phyloP scores from a whole-genome alignment of 2,113 vertebrate species.

The Bubo bubo region DNA sequence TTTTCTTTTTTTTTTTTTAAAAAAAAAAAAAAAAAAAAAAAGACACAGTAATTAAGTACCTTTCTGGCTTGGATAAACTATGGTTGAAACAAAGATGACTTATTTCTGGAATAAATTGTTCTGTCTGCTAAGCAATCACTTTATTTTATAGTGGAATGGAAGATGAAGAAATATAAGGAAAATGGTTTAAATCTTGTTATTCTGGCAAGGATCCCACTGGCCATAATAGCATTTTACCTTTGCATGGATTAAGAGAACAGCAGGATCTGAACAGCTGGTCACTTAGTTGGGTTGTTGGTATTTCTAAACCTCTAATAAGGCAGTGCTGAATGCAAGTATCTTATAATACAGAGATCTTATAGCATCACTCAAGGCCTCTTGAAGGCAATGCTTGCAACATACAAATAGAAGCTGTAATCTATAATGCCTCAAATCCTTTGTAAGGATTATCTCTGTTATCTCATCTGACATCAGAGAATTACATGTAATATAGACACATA shows the following conservation, averaged over 20 bases:
- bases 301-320: slow-evolving; percentile 2
- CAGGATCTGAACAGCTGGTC: slow-evolving; percentile 3
- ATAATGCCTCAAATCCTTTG: slow-evolving; percentile 52
- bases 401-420: slow-evolving; percentile 7
- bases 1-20: fast-evolving
- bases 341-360: slow-evolving; percentile 7
- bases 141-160: background rate
- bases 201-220: background rate
- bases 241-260: background rate
- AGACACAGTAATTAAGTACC: background rate
- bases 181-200: background rate
- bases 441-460: slow-evolving; percentile 60
- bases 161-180: background rate
- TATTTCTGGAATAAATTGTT: background rate
- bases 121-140: background rate
- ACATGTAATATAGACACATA: slow-evolving; percentile 46
- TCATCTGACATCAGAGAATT: slow-evolving; percentile 59
- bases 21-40: background rate
- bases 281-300: background rate
- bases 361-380: slow-evolving; percentile 30
- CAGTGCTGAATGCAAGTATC: background rate
- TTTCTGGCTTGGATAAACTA: background rate
- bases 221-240: background rate
- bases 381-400: slow-evolving; percentile 9
- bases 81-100: background rate